phyloP scores from a whole-genome alignment of 2,797 vertebrate species.

The Myripristis murdjan region DNA sequence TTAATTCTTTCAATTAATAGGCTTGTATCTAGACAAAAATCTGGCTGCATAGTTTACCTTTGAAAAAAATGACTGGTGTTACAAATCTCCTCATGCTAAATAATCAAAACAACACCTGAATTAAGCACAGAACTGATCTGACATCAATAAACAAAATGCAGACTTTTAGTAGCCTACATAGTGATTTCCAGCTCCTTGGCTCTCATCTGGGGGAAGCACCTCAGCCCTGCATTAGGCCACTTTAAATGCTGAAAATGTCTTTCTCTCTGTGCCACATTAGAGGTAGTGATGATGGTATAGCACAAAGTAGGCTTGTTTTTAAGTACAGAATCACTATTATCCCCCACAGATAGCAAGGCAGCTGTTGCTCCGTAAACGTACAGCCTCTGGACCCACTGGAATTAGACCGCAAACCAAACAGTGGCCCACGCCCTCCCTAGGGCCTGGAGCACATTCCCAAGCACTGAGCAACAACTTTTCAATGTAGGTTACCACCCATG shows the following conservation, averaged over 20 bases:
- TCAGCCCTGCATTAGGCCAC: background rate
- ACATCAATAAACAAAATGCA: conserved; percentile 19
- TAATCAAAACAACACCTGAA: background rate
- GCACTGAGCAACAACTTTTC: conserved; percentile 77
- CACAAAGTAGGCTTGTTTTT: conserved; percentile 36
- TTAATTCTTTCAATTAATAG: too few species aligned
- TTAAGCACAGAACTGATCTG: conserved; percentile 12
- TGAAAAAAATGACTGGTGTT: background rate
- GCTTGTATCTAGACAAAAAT: too few species aligned
- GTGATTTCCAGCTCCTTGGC: conserved; percentile 35
- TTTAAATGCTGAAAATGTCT: conserved; percentile 35
- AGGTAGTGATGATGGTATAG: conserved; percentile 35
- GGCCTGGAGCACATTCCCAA: conserved; percentile 84
- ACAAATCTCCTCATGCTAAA: background rate
- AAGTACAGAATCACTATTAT: conserved; percentile 77
- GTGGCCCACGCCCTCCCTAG: conserved; percentile 82
- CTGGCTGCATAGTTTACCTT: too few species aligned
- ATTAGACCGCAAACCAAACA: conserved; percentile 86
- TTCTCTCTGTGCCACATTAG: conserved; percentile 19
- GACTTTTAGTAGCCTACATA: conserved; percentile 20
- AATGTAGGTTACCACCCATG: conserved; percentile 44
- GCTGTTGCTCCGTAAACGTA: conserved; percentile 70
- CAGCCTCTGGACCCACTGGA: conserved; percentile 61
- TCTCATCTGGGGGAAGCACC: conserved; percentile 1
- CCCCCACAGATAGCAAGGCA: conserved; percentile 58